Evolutionary conservation across 35 echinoderm and acorn worm species (phyloP), one percentile per base, ranked within the genome.

Genomic region (Ophiothrix spiculata): DNA sequence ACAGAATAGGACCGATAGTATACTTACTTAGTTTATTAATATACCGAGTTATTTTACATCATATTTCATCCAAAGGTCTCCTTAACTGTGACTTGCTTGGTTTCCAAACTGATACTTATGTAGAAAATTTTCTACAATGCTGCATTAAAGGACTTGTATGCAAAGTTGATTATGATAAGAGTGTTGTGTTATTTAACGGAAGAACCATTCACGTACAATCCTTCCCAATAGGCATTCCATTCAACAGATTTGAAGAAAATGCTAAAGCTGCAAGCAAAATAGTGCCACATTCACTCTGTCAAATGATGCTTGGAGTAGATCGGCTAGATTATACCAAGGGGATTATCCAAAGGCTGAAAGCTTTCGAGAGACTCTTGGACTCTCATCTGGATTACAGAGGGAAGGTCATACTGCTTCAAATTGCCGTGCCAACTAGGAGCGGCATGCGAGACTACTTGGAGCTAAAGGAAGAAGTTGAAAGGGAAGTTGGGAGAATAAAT

Each of bases 281-380:
- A 1, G 33, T 39, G 4, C 38, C 38, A 11, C 38, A 36, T n/a
- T 31, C 33, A 11, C 29, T 34, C 25, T 37, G 33, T 15, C 32
- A 37, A 39, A 78, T 39, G 33, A 78, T 78, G 29, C 33, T 78
- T 4, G 76, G 76, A 6, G 76, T 78, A 34, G 76, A 78, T 78
- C 76, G 76, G 4, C 36, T 78, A n/a, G 76, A 78, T 35, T 78
- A 78, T 34, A 78, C 76, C 2, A 78, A 78, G 36, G 76, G 76
- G 4, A 78, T 78, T 10, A 15, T 78, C 33, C 15, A 78, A 21
- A 11, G 38, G 36, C 1, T 78, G 6, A 36, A 31, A 78, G 76
- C 76, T 16, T 78, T 78, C 31, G 76, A 78, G 25, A 39, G 21
- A 34, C 76, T 78, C 25, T 39, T 78, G 31, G 76, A 78, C 12